Evolutionary conservation across 2,797 vertebrate species (phyloP), one percentile per base, ranked within the genome.

Genomic region (Gymnocypris eckloni): DNA sequence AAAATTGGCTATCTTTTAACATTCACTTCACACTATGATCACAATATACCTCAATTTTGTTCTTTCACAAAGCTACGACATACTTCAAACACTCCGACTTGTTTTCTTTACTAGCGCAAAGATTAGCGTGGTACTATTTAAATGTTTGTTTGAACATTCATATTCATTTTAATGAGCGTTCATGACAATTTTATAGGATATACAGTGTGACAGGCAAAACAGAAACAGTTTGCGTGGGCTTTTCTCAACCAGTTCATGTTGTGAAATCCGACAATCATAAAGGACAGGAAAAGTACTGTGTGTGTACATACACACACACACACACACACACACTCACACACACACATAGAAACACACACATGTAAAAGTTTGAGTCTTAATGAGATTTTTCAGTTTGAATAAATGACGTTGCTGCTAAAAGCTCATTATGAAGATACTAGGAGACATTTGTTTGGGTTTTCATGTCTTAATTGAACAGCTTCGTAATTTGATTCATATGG

Each of bases 381-480:
- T 48, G 25, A 56, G 6, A 43, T 70, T 83, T 87, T 84, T 43
- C 66, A 59, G 52, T 56, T 28, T 41, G 10, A 59, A 54, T 56
- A 25, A 41, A 79, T 61, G n/a, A 45, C 28, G 13, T 64, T n/a
- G 37, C 48, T 83, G 59, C 75, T 69, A 25, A 81, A 69, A 22
- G 59, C 66, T 41, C 72, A 76, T 54, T 4, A 15, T 71, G n/a
- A 71, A 85, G 37, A 70, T 69, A 18, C 61, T 52, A 13, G 67
- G 70, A 88, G 73, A 52, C 11, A 37, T 69, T 43, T 76, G 37
- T 50, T 28, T 0, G 2, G 66, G 25, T 79, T 52, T 83, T 77
- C 61, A 85, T 87, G 88, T 90, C 86, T 90, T 90, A 91, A 90
- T 88, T 88, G 78, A 88, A 84, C 77, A 88, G 75, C 50, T 56